Conservation (phyloP, 1,140 invertebrate genomes). For the Daktulosphaira vitifoliae region DNA sequence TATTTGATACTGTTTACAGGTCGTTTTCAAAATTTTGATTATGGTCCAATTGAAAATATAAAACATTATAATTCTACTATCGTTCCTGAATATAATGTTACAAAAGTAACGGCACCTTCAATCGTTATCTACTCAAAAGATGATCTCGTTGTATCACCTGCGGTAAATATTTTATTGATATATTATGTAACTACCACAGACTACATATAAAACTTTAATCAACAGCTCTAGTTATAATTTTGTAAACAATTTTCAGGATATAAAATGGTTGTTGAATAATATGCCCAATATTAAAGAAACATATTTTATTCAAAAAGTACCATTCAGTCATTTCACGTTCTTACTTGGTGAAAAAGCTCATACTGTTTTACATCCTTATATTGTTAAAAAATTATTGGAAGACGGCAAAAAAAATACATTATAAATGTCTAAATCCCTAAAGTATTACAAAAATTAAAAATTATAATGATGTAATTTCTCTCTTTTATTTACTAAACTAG, state of each 20-base stretch:
- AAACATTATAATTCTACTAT: conserved; percentile 46
- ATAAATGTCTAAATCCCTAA: too few relatives aligned
- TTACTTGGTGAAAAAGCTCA: neutral
- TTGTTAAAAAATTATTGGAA: neutral
- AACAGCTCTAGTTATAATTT: neutral
- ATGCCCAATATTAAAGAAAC: conserved; percentile 2
- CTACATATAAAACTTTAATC: neutral
- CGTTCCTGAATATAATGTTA: conserved; percentile 52
- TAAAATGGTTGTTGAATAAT: conserved; percentile 14
- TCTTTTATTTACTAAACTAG: too few relatives aligned
- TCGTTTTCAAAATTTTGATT: conserved; percentile 39
- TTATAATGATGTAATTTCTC: too few relatives aligned
- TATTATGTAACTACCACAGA: neutral
- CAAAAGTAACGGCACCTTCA: conserved; percentile 54
- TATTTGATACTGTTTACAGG: conserved; percentile 18
- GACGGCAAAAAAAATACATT: too few relatives aligned
- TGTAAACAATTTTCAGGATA: conserved; percentile 6
- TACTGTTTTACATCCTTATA: neutral
- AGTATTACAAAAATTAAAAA: too few relatives aligned
- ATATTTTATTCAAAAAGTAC: conserved; percentile 1
- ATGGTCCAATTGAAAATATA: conserved; percentile 44
- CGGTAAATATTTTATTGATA: neutral
- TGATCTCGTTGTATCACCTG: neutral
- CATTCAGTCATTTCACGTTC: conserved; percentile 15
- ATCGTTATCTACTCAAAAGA: conserved; percentile 53